Conservation (phyloP, 2,797 vertebrate species). For the Tragelaphus eurycerus region DNA sequence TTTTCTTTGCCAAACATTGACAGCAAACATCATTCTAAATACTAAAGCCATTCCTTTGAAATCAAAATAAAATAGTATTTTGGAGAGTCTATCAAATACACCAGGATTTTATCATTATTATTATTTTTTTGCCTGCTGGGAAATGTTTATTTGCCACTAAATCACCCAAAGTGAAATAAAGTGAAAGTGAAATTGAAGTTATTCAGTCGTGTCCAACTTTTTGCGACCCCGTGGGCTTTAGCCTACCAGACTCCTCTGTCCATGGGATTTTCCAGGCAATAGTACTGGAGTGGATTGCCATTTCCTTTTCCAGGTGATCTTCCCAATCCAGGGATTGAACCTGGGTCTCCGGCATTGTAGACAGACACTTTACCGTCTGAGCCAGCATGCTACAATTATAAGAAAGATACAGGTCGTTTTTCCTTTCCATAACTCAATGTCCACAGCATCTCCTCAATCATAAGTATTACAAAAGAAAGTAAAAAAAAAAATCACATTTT, state of each 20-base stretch:
- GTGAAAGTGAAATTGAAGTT: too few relatives aligned
- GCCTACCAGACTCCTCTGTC: too few relatives aligned
- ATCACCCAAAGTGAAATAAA: neutral
- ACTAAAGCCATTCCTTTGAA: neutral
- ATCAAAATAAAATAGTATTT: neutral
- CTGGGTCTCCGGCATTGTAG: too few relatives aligned
- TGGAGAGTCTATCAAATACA: neutral
- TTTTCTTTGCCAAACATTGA: neutral
- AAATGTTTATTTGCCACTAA: slow-evolving; percentile 13
- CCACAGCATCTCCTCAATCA: neutral
- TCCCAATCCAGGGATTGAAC: too few relatives aligned
- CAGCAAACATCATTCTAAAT: neutral
- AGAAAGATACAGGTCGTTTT: neutral
- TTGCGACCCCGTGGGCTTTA: too few relatives aligned
- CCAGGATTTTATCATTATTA: neutral
- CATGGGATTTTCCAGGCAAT: too few relatives aligned
- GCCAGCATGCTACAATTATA: neutral
- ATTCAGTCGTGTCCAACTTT: too few relatives aligned
- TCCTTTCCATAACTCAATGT: neutral
- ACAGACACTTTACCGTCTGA: too few relatives aligned
- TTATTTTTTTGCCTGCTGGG: neutral
- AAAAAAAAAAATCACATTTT: neutral
- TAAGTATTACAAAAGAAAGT: slow-evolving; percentile 18
- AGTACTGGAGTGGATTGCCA: too few relatives aligned
- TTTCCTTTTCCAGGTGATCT: too few relatives aligned